Conservation (phyloP, 2,888 invertebrate genomes). For the Callosobruchus maculatus region DNA sequence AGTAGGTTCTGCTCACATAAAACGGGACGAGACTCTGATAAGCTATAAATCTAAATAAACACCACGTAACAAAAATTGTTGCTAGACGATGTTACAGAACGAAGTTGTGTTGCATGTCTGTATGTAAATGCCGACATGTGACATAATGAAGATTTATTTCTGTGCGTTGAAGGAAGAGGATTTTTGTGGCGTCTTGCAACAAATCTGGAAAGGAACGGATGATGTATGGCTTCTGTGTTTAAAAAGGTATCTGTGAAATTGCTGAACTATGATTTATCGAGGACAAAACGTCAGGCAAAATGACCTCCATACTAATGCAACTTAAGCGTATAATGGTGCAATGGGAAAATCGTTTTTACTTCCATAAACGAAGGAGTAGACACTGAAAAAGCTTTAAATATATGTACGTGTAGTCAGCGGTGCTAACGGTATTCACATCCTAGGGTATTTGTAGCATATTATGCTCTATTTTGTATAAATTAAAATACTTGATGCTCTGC, state of each 20-base stretch:
- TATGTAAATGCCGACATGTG: neutral
- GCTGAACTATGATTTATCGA: neutral
- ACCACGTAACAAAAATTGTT: no score
- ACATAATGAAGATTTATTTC: neutral
- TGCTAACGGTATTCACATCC: neutral
- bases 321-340: neutral
- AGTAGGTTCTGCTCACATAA: no score
- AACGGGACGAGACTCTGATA: no score
- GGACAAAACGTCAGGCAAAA: neutral
- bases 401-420: neutral
- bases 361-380: neutral
- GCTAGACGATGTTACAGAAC: no score
- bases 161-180: neutral
- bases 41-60: no score
- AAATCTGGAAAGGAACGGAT: neutral
- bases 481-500: neutral
- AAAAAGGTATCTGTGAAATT: neutral
- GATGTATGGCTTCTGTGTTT: neutral
- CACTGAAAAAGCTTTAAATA: neutral
- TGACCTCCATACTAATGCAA: neutral
- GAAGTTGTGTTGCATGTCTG: no score
- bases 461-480: neutral
- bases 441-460: neutral
- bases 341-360: neutral
- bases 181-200: neutral